Percentiles rank a stretch among this genome's conserved stretches.
These are phyloP conservation scores for Cheilosia soror DNA, from an alignment of 2,888 invertebrate species.

Conservation along the genomic window DNA sequence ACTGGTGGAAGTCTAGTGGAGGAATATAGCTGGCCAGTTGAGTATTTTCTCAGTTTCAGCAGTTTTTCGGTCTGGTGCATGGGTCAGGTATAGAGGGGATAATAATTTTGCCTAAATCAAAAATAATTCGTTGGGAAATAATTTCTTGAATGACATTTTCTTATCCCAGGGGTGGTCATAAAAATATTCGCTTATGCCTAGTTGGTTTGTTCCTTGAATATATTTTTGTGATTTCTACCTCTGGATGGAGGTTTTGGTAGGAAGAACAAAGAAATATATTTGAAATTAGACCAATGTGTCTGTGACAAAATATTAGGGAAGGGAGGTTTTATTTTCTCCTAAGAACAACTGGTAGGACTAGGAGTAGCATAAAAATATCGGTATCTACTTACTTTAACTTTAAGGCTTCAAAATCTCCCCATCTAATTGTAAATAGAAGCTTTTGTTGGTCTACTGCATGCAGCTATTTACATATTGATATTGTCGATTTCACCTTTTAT, in stretches of 20 bases:
- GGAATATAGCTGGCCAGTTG: conserved; percentile 20
- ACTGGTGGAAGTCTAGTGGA: not conserved
- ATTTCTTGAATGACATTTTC: conserved; percentile 67
- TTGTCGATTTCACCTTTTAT: no score
- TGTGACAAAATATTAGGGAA: no score
- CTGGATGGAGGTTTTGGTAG: not conserved
- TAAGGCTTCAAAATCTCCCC: no score
- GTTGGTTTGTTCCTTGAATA: conserved; percentile 5
- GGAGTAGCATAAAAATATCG: no score
- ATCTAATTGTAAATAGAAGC: no score
- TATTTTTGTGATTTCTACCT: not conserved
- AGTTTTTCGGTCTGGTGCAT: conserved; percentile 39
- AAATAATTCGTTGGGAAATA: conserved; percentile 72
- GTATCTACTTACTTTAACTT: no score
- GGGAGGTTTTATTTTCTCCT: no score
- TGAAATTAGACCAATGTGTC: no score
- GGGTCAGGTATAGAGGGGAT: conserved; percentile 26
- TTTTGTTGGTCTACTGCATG: no score
- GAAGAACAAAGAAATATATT: no score
- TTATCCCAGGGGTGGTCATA: conserved; percentile 57
- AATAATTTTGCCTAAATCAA: conserved; percentile 71
- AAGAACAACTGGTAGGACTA: no score
- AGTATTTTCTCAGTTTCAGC: conserved; percentile 67
- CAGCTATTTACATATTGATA: no score
- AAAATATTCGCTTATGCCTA: conserved; percentile 54